Percentiles rank a stretch among this genome's conserved stretches.
These are phyloP conservation scores for Sebastes glaucus DNA, from an alignment of 2,797 vertebrate species.

Conservation along the genomic window DNA sequence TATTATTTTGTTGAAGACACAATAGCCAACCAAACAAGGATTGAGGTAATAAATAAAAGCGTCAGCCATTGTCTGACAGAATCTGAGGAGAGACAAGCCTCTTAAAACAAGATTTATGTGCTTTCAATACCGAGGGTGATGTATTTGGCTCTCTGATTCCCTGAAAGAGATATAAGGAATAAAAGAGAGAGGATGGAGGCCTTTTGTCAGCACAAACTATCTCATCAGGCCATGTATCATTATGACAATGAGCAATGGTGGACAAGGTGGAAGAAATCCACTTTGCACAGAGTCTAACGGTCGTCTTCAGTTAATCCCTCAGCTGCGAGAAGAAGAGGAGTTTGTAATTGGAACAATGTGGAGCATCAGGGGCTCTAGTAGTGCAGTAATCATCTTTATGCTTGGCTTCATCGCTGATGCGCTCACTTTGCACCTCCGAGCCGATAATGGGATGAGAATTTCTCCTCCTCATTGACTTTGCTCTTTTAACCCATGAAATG, in stretches of 20 bases:
- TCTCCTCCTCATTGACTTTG: slow-evolving; percentile 65
- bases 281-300: slow-evolving; percentile 31
- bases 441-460: slow-evolving; percentile 70
- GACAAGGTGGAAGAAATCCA: slow-evolving; percentile 58
- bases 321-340: slow-evolving; percentile 38
- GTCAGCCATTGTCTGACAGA: slow-evolving; percentile 69
- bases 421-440: slow-evolving; percentile 62
- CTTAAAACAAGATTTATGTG: slow-evolving; percentile 84
- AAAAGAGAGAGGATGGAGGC: slow-evolving; percentile 66
- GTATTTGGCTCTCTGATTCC: slow-evolving; percentile 76
- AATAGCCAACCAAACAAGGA: slow-evolving; percentile 63
- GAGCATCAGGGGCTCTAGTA: slow-evolving; percentile 37
- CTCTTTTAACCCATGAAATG: slow-evolving; percentile 70
- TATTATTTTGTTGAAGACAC: slow-evolving; percentile 73
- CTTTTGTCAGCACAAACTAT: slow-evolving; percentile 83
- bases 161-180: slow-evolving; percentile 85
- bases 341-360: slow-evolving; percentile 68
- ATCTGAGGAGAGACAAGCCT: slow-evolving; percentile 73
- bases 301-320: slow-evolving; percentile 62
- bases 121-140: slow-evolving; percentile 79
- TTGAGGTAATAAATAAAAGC: slow-evolving; percentile 75
- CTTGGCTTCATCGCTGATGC: slow-evolving; percentile 73
- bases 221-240: slow-evolving; percentile 82
- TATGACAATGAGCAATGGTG: slow-evolving; percentile 79
- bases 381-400: slow-evolving; percentile 72